Evolutionary conservation across 2,888 invertebrate genomes (phyloP), one percentile per base, ranked within the genome.

Genomic region (Leptopilina myrica): DNA sequence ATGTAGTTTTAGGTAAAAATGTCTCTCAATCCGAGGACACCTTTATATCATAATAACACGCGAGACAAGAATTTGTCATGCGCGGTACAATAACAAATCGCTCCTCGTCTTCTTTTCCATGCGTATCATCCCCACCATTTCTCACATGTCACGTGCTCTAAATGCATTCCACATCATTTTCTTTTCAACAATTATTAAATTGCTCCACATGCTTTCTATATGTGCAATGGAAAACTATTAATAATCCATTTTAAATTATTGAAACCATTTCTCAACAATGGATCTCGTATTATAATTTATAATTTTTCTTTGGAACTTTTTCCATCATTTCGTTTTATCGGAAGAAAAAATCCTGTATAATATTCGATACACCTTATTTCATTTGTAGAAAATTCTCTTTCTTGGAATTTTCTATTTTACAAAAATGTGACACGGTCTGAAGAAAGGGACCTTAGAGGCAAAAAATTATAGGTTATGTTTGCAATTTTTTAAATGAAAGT

Each of bases 131-230:
- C 67, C 69, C 69, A 53, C 69, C n/a, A 15, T 0, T 20, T 9
- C 26, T 49, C 15, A 62, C 20, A 62, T 62, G 62, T 62, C 62
- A 62, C 62, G 62, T 62, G 62, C 62, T 62, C 62, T 15, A 49
- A 62, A 62, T 62, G 62, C 62, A 62, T 62, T 62, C 62, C 62
- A 62, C 62, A 20, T 62, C 15, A 62, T 62, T 20, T 62, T 62
- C 20, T 62, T 62, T 62, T 20, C 20, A 62, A 62, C 62, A 62
- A 62, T 62, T 62, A 62, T n/a, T 43, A 43, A 43, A 43, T 43
- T 9, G n/a, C 15, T 46, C 43, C 9, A n/a, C 43, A 15, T 62
- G 62, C 59, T 62, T 62, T 20, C 2, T 20, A 15, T 20, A 20
- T 33, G 33, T 33, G 3, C 9, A 20, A 15, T 9, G 20, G 62